Evolutionary conservation across 2,888 invertebrate species (phyloP).

Genomic region (Tenthredo scrophulariae): DNA sequence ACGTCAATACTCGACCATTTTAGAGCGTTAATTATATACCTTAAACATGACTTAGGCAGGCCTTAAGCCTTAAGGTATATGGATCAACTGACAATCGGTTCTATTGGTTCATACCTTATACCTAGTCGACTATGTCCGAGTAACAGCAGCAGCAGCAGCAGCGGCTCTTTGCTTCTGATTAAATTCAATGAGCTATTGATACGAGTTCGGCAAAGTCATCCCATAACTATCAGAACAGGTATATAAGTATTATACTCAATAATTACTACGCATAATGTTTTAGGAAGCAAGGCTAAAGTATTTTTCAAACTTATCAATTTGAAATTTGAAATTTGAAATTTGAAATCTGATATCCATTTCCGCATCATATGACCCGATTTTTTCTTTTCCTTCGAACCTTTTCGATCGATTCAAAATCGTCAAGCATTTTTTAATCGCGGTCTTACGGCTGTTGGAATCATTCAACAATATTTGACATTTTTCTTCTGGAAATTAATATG

Average conservation of each 20-base stretch:
- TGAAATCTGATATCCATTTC: too few relatives aligned
- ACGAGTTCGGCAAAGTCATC: slow-evolving; percentile 34
- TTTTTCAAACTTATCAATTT: not conserved
- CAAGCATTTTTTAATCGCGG: too few relatives aligned
- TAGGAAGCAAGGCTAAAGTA: not conserved
- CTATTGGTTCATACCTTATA: not conserved
- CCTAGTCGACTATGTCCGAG: not conserved
- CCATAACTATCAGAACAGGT: not conserved
- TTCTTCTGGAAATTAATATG: too few relatives aligned
- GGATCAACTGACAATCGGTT: not conserved
- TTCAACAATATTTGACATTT: too few relatives aligned
- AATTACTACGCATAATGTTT: not conserved
- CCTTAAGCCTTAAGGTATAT: slow-evolving; percentile 15
- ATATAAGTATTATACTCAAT: not conserved
- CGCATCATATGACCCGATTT: too few relatives aligned
- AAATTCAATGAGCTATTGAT: slow-evolving; percentile 43
- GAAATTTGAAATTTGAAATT: too few relatives aligned
- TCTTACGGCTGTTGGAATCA: too few relatives aligned
- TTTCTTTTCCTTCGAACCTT: too few relatives aligned
- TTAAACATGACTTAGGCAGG: slow-evolving; percentile 14
- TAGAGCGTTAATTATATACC: slow-evolving; percentile 31
- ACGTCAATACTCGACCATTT: slow-evolving; percentile 1
- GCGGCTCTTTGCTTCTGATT: not conserved
- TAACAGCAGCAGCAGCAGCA: not conserved
- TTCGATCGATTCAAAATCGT: too few relatives aligned